Evolutionary conservation across 2,797 vertebrate genomes (phyloP).

Genomic region (Xerus rutilus): DNA sequence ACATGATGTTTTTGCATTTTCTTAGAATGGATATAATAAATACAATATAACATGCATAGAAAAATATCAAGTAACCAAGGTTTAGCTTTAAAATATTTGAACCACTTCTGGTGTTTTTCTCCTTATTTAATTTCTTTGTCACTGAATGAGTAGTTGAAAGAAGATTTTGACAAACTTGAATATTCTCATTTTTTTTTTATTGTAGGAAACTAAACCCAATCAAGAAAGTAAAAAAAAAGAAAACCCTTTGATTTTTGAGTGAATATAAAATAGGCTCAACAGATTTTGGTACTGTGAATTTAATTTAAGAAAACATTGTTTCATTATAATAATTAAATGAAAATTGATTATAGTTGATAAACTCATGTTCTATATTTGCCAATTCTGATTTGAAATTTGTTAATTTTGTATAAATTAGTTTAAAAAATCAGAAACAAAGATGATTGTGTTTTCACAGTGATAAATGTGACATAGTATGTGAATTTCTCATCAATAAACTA

Average conservation of each 20-base stretch:
- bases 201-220: background rate
- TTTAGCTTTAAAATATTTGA: background rate
- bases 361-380: background rate
- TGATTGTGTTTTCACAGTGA: background rate
- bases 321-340: background rate
- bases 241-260: background rate
- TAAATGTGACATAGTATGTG: background rate
- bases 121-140: background rate
- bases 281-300: background rate
- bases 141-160: background rate
- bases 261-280: background rate
- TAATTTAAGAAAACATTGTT: background rate
- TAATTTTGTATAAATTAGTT: conserved; percentile 41
- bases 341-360: background rate
- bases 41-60: rapidly evolving
- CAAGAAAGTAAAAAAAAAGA: background rate
- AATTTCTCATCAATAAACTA: conserved; percentile 43
- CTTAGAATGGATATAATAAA: background rate
- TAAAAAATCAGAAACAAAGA: conserved; percentile 32
- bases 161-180: background rate
- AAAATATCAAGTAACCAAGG: background rate
- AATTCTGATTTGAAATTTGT: background rate
- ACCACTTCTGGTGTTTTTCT: background rate
- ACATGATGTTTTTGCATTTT: background rate
- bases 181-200: background rate